Base-by-base conservation (phyloP, 2,888 invertebrate genomes). In the Drosophila greeni region DNA sequence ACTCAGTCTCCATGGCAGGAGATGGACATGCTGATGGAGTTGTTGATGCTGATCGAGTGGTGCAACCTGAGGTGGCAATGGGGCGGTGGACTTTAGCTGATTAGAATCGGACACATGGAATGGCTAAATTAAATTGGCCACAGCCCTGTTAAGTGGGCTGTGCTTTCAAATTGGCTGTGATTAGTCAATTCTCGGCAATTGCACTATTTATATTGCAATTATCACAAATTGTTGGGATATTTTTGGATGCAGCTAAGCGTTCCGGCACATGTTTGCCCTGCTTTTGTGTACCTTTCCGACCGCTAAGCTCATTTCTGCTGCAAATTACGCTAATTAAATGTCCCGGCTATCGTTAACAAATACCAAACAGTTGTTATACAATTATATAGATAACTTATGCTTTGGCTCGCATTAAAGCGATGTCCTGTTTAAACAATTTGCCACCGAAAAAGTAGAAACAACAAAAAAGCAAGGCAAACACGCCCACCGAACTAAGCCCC, bases 291-390 rank as follows among this genome's bases (percentile, higher is more conserved):
- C 55, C 23, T 8, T 31, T 58, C 43, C 45, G 39, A 68, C 71
- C 76, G 40, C 66, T 66, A 64, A 62, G 55, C 68, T 34, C 33
- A 24, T 43, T 29, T 40, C 47, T 20, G 24, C 40, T 31, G 62
- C 40, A 66, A 74, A 79, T 66, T 55, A 54, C 58, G 57, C 64
- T 82, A 82, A 78, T 78, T 78, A 76, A 80, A 82, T 80, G 64
- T 48, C 47, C 57, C 54, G 53, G 42, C 59, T 45, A 47, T 54
- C 52, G 64, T 55, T 12, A 42, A 34, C 24, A 67, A 39, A 48
- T 67, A 47, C 20, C 29, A 18, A 57, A 9, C 12, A 16, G 59
- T 49, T 71, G 34, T 40, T 42, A 42, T 29, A 48, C 61, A 68
- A 80, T 73, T 75, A 57, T 18, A 23, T 16, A n/a, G 29, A 52